Percentiles rank a stretch among this genome's conserved stretches.
Evolutionary conservation across 2,888 invertebrate species (phyloP).

Genomic region (Pediacus dermestoides): DNA sequence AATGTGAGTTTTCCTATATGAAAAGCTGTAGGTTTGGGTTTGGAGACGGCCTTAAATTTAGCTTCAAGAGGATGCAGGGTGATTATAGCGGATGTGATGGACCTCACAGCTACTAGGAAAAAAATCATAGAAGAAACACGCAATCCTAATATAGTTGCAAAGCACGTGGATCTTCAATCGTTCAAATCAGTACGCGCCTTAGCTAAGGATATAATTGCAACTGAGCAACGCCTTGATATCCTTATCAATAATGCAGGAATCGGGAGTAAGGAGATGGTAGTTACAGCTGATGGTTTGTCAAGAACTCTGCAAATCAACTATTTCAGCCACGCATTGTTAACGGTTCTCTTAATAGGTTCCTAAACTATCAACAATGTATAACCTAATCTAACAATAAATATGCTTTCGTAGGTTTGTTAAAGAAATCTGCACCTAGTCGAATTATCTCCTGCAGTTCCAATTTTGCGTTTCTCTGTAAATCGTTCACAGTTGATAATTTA

Average conservation of each 20-base stretch:
- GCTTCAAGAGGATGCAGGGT: constrained; percentile 75
- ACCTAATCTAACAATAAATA: too few species aligned
- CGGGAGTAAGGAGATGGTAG: constrained; percentile 63
- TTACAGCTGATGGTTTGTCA: constrained; percentile 81
- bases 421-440: constrained; percentile 70
- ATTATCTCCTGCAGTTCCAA: constrained; percentile 80
- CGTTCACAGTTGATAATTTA: too few species aligned
- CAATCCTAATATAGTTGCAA: constrained; percentile 67
- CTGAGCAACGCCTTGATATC: constrained; percentile 72
- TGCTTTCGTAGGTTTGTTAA: constrained; percentile 60
- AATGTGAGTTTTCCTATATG: too few species aligned
- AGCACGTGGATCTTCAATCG: constrained; percentile 74
- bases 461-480: too few species aligned
- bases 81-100: constrained; percentile 84
- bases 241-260: constrained; percentile 88
- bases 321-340: constrained; percentile 89
- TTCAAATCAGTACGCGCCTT: constrained; percentile 78
- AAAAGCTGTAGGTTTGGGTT: constrained; percentile 82
- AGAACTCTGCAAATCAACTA: constrained; percentile 90
- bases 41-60: constrained; percentile 71
- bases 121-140: constrained; percentile 67
- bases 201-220: constrained; percentile 73
- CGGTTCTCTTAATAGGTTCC: constrained; percentile 76
- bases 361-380: too few species aligned
- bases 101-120: too few species aligned